Evolutionary conservation across 2,888 invertebrate species (phyloP).

Genomic region (Acronicta alni): DNA sequence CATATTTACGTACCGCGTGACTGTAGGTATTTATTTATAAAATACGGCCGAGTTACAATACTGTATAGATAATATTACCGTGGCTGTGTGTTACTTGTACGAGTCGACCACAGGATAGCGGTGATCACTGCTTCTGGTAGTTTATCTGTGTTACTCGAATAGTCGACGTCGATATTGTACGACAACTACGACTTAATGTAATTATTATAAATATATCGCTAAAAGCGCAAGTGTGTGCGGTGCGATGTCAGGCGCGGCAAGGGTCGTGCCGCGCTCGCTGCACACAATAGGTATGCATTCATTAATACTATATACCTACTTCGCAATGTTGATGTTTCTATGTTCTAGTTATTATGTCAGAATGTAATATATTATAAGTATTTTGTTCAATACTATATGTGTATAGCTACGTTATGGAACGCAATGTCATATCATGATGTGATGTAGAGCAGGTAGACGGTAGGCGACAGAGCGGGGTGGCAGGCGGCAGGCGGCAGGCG

Average conservation of each 20-base stretch:
- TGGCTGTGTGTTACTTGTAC: conserved; percentile 1
- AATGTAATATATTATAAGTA: conserved; percentile 44
- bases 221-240: background rate
- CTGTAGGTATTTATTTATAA: no score
- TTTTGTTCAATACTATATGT: conserved; percentile 35
- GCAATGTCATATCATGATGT: conserved; percentile 85
- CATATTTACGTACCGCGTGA: no score
- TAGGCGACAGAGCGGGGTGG: conserved; percentile 23
- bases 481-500: conserved; percentile 26
- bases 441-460: conserved; percentile 63
- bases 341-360: conserved; percentile 30
- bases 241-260: background rate
- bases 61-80: no score
- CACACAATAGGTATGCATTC: no score
- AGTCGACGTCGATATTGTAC: conserved; percentile 6
- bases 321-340: conserved; percentile 41
- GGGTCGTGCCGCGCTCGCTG: background rate
- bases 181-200: background rate
- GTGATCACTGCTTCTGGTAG: conserved; percentile 43
- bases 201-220: background rate
- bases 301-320: background rate
- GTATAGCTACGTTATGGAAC: conserved; percentile 55
- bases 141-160: conserved; percentile 21
- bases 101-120: conserved; percentile 2
- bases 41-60: no score